Evolutionary conservation across 2,113 vertebrate genomes (phyloP), one percentile per base, ranked within the genome.

Genomic region (Hylia prasina): DNA sequence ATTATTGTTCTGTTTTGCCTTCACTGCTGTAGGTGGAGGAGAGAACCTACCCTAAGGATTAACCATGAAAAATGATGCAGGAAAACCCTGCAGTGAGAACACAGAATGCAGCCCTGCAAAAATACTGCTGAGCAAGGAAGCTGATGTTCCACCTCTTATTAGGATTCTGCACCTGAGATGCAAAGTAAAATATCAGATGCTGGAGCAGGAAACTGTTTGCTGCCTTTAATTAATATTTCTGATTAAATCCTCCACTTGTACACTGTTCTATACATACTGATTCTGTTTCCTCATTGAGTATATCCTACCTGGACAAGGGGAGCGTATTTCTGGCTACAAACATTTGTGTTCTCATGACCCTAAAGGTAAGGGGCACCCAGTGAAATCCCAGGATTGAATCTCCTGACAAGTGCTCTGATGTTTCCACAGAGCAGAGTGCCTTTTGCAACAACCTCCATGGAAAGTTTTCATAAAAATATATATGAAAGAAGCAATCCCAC

Each of bases 401-500:
- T 77, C 94, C 35, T 7, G 4, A 77, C 30, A 56, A 1, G 15
- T 12, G 11, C 44, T 71, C 31, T 30, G 39, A 81, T 12, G 30
- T 13, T 88, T 80, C 54, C 61, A 75, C 31, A 61, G 69, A 88
- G 81, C 21, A 76, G 13, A 48, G 31, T 27, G 35, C 48, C 45
- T 91, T 77, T 64, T 63, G 58, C 78, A 90, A 13, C 30, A 20
- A n/a, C 5, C 31, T 84, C 60, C n/a, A 27, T 0, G 5, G 42
- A 57, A 72, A 80, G 15, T 19, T 82, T 84, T 40, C 31, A 20
- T 24, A 35, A 75, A 65, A 23, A 65, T 33, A 64, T 3, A 13
- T 3, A 80, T 15, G 10, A 45, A 75, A 71, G 22, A 54, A 94
- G 31, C 39, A 93, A 37, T 75, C 97, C 58, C 84, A 99, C 99